phyloP scores from a whole-genome alignment of 2,113 vertebrate species.

The Dasypus novemcinctus region DNA sequence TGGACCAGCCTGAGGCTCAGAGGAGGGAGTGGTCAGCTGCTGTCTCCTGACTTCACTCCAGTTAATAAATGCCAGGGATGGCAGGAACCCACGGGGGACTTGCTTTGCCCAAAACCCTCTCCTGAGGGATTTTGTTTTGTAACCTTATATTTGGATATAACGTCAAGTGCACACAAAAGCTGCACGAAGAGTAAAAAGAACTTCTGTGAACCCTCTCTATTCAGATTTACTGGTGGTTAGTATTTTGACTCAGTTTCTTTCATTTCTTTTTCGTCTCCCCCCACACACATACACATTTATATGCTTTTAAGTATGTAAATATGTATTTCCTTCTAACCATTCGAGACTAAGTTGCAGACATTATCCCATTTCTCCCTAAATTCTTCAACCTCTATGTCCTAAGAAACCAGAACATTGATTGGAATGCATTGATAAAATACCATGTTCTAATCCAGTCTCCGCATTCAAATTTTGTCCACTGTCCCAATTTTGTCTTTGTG shows the following conservation, averaged over 20 bases:
- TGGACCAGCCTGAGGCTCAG: neutral
- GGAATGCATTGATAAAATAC: no score
- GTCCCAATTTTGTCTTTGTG: neutral
- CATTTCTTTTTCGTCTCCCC: neutral
- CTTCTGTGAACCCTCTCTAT: neutral
- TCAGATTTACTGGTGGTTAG: neutral
- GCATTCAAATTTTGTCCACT: no score
- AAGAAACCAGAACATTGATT: no score
- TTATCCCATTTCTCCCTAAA: neutral
- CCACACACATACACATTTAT: no score
- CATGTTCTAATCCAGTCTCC: no score
- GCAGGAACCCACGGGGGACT: neutral
- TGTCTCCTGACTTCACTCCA: neutral
- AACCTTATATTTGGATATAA: neutral
- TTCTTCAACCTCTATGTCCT: no score
- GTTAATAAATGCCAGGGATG: no score
- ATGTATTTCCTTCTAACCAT: neutral
- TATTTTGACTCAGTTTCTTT: neutral
- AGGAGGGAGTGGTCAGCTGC: fast-evolving
- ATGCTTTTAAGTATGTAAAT: no score
- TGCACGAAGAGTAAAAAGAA: neutral
- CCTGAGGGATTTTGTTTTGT: neutral
- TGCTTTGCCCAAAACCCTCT: neutral
- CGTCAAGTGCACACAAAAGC: neutral
- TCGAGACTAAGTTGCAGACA: neutral